Evolutionary conservation across 2,797 vertebrate species (phyloP).

Genomic region (Cynopterus sphinx): DNA sequence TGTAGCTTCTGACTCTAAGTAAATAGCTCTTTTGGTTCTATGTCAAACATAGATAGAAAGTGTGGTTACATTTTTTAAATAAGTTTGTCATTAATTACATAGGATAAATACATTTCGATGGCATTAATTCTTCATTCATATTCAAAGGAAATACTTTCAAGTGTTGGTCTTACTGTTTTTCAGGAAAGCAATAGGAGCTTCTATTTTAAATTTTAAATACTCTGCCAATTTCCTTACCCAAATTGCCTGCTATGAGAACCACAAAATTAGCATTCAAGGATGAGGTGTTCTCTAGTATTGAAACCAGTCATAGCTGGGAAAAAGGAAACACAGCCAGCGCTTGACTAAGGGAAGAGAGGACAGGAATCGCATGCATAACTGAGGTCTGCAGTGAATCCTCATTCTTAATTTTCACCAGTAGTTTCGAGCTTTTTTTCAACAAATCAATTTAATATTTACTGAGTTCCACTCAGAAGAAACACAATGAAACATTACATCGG

Average conservation of each 20-base stretch:
- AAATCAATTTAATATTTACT: not conserved
- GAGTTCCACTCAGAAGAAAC: not conserved
- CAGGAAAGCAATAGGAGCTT: constrained; percentile 19
- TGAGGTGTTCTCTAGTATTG: constrained; percentile 46
- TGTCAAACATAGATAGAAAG: not conserved
- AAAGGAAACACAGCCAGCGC: not conserved
- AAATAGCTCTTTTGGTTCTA: not conserved
- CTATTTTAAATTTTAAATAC: constrained; percentile 64
- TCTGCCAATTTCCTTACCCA: constrained; percentile 65
- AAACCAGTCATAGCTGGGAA: constrained; percentile 21
- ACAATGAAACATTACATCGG: not conserved
- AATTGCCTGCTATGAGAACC: constrained; percentile 63
- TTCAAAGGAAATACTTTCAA: constrained; percentile 25
- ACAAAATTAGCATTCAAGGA: constrained; percentile 68
- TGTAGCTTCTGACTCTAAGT: not conserved
- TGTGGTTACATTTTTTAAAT: not conserved
- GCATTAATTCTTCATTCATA: constrained; percentile 31
- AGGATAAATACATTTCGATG: not conserved
- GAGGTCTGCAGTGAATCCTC: not conserved
- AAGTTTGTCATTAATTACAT: not conserved
- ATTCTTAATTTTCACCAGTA: not conserved
- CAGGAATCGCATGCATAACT: not conserved
- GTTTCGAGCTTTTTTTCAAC: not conserved
- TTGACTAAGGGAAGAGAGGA: not conserved
- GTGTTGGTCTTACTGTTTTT: constrained; percentile 1